Base-by-base conservation (phyloP, 2,888 invertebrate genomes). In the Drosophila paracracens region DNA sequence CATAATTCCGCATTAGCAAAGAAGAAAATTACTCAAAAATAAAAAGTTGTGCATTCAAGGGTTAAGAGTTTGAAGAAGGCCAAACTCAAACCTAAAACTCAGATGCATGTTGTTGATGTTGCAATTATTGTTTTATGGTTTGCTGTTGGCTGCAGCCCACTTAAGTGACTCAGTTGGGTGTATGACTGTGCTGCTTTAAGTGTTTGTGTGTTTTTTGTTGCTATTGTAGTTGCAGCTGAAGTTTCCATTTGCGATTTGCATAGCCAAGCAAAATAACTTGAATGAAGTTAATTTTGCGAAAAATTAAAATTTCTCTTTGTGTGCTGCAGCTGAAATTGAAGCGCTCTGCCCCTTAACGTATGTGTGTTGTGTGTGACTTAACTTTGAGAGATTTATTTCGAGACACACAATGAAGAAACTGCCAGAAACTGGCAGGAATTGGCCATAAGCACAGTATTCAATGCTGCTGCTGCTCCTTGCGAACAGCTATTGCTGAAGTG, bases 91-190 rank as follows among this genome's bases (percentile, higher is more conserved):
- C 46, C 35, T 16, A 25, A 5, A 33, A n/a, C 60, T 4, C 67
- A 61, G 68, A 61, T 73, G 70, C 57, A 67, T 72, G 73, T 82
- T 78, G 76, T 81, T 81, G 79, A 79, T 87, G 89, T 80, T 89
- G 89, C 86, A 83, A 86, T 82, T 89, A 86, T 90, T 83, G 81
- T 84, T 88, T 87, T 89, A 87, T 87, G 75, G 72, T 66, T 59
- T 57, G 74, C 70, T 69, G 69, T 80, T 75, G 65, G 77, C 61
- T 70, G 70, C 69, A 73, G 77, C 71, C 63, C 73, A 74, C 72
- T 78, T 76, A 76, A 82, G 71, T 74, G 77, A 64, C 70, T 78
- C 46, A 61, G 18, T 16, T 52, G 70, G 61, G 65, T 69, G 65
- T 64, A 74, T 38, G 56, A 46, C 27, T 70, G 31, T 36, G 35